Evolutionary conservation across 1,140 invertebrate species (phyloP), one percentile per base, ranked within the genome.

Genomic region (Acromyrmex heyeri): DNA sequence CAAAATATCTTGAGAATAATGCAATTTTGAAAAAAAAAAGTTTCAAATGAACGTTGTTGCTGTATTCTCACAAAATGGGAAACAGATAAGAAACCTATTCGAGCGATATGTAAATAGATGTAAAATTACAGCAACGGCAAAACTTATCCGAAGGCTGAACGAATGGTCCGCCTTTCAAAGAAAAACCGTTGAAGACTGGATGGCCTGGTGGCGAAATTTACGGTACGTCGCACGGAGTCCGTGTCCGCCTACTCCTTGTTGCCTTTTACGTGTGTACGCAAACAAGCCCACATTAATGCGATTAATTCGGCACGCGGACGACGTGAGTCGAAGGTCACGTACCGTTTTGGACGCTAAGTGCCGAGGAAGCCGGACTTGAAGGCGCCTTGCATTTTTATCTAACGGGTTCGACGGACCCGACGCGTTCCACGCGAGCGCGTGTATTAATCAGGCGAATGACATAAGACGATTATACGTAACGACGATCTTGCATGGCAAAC

Each of bases 271-370:
- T 18, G 16, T 38, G 53, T 61, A 73, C 67, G 55, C 79, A 73
- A 83, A 75, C 55, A 83, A 83, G 70, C 69, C 69, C 79, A 83
- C 69, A 59, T 83, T 24, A 75, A 83, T 50, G 55, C 69, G 69
- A 83, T 62, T 83, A 83, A 83, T 83, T 83, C 55, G 79, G 18
- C 77, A 34, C 57, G 75, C 59, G 24, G 38, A 27, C 50, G 61
- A 64, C 76, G n/a, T 4, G 64, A 12, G 16, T 18, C 16, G 69
- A 83, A 83, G 79, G 69, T 83, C 24, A 67, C 53, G 34, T 27
- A 57, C 78, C 30, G 67, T 27, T 61, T 82, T 55, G 79, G n/a
- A 38, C n/a, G 48, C 21, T 12, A 14, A 16, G 55, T 38, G 24
- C 10, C 78, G 24, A 72, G 50, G 61, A 55, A 81, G 64, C 38